These are phyloP conservation scores for Ptychochromis oligacanthus DNA, from an alignment of 2,113 vertebrate genomes.

Conservation along the genomic window DNA sequence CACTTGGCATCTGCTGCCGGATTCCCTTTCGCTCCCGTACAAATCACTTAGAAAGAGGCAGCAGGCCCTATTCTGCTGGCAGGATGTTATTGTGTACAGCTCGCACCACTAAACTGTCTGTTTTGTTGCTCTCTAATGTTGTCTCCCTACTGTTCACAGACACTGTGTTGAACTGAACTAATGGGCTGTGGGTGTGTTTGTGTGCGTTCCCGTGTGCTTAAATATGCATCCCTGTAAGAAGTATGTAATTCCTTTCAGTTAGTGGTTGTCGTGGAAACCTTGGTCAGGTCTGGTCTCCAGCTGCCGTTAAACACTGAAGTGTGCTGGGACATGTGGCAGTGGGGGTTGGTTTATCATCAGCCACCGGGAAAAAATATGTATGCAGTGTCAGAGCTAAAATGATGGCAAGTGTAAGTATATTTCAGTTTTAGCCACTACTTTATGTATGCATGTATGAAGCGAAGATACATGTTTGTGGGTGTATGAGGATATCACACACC, in stretches of 20 bases:
- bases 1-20: conserved; percentile 59
- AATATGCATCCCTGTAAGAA: conserved; percentile 13
- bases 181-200: conserved; percentile 9
- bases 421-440: neutral
- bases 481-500: neutral
- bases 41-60: conserved; percentile 32
- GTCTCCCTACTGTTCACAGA: neutral
- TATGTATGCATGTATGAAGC: no score
- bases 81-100: conserved; percentile 5
- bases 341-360: conserved; percentile 40
- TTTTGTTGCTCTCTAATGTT: neutral
- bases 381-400: neutral
- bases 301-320: conserved; percentile 50
- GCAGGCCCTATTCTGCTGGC: conserved; percentile 19
- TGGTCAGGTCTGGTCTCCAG: conserved; percentile 53
- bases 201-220: neutral
- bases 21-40: conserved; percentile 59
- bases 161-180: neutral
- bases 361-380: neutral
- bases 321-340: conserved; percentile 49
- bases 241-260: conserved; percentile 9
- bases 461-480: no score
- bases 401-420: neutral
- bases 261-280: conserved; percentile 66
- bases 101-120: conserved; percentile 8